Evolutionary conservation across 2,888 invertebrate genomes (phyloP), one percentile per base, ranked within the genome.

Genomic region (Aphodius sticticus): DNA sequence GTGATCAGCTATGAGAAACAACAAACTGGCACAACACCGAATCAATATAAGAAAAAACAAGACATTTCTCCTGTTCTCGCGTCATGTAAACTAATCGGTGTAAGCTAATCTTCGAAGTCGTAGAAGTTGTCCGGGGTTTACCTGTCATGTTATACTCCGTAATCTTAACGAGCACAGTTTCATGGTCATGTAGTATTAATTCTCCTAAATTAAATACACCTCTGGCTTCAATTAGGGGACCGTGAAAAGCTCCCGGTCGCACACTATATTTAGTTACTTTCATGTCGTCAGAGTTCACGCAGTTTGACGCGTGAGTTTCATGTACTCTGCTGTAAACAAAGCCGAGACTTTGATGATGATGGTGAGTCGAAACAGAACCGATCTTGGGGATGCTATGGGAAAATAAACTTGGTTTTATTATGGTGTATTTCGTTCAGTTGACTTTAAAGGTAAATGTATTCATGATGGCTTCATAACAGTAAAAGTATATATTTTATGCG

Each of bases 251-350:
- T 72, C 72, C 72, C 35, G 26, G 72, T 26, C 12, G 12, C 53
- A 7, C 9, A 53, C 53, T 53, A 53, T 53, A 53, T 53, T 53
- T 53, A 53, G 53, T 53, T 53, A 53, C 53, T 12, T 53, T 7
- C 53, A 53, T 53, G 53, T 53, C 53, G 53, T 53, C 53, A 53
- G 12, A 0, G 53, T 53, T 53, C 1, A 72, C 16, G 72, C 72
- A 72, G 53, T 72, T n/a, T 16, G 36, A 72, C 35, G 72, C 72
- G 16, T 26, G 16, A 14, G 36, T 72, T 36, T 72, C 16, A 9
- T 16, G 80, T 75, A 82, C 81, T 81, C 81, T 82, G 81, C 81
- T 82, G 76, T 81, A 82, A 82, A 82, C 81, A 82, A 76, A 80
- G 78, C 80, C 75, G 81, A 79, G 74, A 35, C 74, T 78, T 75